phyloP scores from a whole-genome alignment of 2,888 invertebrate genomes.

The Cephus nigrinus region DNA sequence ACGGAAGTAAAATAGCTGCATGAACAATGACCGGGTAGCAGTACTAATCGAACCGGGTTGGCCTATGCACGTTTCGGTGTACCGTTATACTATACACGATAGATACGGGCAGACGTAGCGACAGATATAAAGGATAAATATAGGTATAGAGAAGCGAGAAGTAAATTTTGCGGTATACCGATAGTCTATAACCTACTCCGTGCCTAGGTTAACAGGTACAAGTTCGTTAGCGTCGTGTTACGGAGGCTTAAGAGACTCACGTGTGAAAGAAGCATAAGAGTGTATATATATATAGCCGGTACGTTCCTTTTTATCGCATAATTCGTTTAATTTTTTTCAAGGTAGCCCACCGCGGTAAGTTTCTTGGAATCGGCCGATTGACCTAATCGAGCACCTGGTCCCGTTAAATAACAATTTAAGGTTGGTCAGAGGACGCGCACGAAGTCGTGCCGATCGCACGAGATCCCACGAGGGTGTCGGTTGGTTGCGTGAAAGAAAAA shows the following conservation, averaged over 20 bases:
- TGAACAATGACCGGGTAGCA: background rate
- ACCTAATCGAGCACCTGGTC: background rate
- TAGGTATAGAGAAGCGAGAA: background rate
- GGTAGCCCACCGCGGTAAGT: background rate
- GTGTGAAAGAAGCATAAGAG: background rate
- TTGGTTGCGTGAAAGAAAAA: background rate
- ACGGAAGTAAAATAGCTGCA: background rate
- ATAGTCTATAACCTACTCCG: background rate
- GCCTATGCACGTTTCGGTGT: slow-evolving; percentile 1
- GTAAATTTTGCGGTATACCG: background rate
- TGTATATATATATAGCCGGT: background rate
- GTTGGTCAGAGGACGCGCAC: background rate
- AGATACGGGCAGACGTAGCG: background rate
- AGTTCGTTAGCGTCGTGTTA: slow-evolving; percentile 6
- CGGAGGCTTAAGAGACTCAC: background rate
- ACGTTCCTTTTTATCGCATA: slow-evolving; percentile 5
- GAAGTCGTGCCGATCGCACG: background rate
- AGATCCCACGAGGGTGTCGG: background rate
- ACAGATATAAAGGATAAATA: background rate
- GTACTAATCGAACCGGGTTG: background rate
- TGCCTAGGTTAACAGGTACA: background rate
- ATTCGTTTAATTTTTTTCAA: slow-evolving; percentile 7
- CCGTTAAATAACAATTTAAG: background rate
- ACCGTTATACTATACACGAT: background rate
- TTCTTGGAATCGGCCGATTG: background rate